A percentile compares a stretch with the other conserved stretches of the same genome.
phyloP scores from a whole-genome alignment of 2,888 invertebrate genomes.

The Hemaris fuciformis region DNA sequence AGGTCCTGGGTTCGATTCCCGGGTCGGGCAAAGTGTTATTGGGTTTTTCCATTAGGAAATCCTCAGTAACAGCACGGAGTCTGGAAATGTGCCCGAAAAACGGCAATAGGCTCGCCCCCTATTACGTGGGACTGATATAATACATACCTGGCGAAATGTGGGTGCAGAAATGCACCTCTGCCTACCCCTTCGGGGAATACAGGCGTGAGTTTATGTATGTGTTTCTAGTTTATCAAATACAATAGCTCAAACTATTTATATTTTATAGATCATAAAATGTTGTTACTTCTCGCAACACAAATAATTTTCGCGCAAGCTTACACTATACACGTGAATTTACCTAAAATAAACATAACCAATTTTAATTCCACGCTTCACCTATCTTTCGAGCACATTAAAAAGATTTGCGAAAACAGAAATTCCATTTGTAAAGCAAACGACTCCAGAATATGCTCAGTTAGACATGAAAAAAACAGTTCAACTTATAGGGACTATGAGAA shows the following conservation, averaged over 20 bases:
- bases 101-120: no score
- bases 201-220: no score
- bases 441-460: conserved; percentile 40
- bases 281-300: neutral
- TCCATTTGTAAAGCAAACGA: conserved; percentile 37
- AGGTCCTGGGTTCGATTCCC: no score
- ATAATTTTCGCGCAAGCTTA: conserved; percentile 2
- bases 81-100: no score
- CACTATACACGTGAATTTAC: conserved; percentile 18
- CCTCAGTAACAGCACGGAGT: no score
- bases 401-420: conserved; percentile 35
- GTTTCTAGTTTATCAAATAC: neutral
- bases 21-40: no score
- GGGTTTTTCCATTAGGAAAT: no score
- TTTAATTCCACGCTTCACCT: conserved; percentile 31
- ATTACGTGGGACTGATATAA: no score
- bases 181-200: no score
- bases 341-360: conserved; percentile 20
- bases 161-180: no score
- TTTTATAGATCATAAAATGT: neutral
- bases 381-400: conserved; percentile 28
- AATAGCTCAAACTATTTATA: neutral
- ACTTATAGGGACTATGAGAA: conserved; percentile 49
- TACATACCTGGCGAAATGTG: no score
- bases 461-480: conserved; percentile 22